Conservation (phyloP, 92 coral and sea anemone species). For the Nematostella vectensis region DNA sequence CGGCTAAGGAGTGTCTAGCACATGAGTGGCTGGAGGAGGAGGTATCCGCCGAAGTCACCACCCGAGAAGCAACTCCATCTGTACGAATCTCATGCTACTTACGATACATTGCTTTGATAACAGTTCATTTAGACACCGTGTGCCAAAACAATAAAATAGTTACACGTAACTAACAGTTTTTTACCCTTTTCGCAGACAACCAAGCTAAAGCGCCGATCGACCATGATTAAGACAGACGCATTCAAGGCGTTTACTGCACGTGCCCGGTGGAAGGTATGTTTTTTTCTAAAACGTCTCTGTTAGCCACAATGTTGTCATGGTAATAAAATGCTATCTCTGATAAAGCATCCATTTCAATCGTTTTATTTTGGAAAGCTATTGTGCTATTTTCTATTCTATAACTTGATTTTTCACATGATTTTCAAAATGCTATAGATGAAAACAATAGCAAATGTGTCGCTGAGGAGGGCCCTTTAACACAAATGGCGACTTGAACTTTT, state of each 20-base stretch:
- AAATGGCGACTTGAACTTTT: too few species aligned
- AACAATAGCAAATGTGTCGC: too few species aligned
- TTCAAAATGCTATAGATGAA: too few species aligned
- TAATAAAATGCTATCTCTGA: too few species aligned
- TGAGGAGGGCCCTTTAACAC: too few species aligned
- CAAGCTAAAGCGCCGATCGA: constrained; percentile 62
- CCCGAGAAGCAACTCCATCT: neutral
- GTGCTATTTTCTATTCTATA: too few species aligned
- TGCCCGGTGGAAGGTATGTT: constrained; percentile 81
- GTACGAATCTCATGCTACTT: neutral
- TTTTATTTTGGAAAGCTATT: too few species aligned
- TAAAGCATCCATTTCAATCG: too few species aligned
- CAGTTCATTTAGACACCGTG: neutral
- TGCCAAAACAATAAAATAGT: neutral
- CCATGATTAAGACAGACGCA: constrained; percentile 72
- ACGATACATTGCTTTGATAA: too few species aligned
- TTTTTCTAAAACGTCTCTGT: neutral
- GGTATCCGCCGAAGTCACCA: neutral
- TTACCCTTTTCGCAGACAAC: constrained; percentile 3
- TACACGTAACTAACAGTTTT: constrained; percentile 2
- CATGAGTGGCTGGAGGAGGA: constrained; percentile 74
- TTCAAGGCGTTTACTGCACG: constrained; percentile 89
- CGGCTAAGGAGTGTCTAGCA: constrained; percentile 62
- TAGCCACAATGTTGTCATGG: too few species aligned
- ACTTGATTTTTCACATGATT: too few species aligned